phyloP scores from a whole-genome alignment of 2,888 invertebrate species.

The Chydorus sphaericus region DNA sequence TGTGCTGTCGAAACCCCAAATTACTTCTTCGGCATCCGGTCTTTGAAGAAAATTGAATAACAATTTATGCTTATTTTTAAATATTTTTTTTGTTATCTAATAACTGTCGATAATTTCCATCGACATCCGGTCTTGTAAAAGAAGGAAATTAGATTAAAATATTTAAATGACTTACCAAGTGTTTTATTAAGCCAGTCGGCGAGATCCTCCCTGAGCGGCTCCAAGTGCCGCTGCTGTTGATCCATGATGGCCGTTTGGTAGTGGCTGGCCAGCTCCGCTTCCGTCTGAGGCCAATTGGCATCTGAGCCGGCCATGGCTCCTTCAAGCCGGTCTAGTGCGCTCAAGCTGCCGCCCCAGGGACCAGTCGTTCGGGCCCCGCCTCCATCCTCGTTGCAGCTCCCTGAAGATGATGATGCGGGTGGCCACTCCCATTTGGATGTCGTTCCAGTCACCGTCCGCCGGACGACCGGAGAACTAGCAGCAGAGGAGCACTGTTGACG shows the following conservation, averaged over 20 bases:
- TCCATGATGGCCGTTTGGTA: conserved; percentile 57
- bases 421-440: background rate
- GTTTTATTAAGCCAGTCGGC: conserved; percentile 79
- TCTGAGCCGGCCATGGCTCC: background rate
- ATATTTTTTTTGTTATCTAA: background rate
- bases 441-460: background rate
- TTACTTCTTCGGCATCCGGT: no score
- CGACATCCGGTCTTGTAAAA: background rate
- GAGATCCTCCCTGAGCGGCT: conserved; percentile 69
- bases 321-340: conserved; percentile 5
- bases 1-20: no score
- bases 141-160: background rate
- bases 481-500: background rate
- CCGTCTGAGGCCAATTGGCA: conserved; percentile 27
- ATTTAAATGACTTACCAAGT: conserved; percentile 47
- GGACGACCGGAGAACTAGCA: no score
- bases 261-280: conserved; percentile 45
- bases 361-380: background rate
- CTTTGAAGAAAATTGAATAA: no score
- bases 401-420: no score
- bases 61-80: background rate
- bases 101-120: background rate
- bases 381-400: background rate
- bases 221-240: conserved; percentile 60
- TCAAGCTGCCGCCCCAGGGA: conserved; percentile 7